Base-by-base conservation (phyloP, 2,888 invertebrate species). In the Amphipoea oculea region DNA sequence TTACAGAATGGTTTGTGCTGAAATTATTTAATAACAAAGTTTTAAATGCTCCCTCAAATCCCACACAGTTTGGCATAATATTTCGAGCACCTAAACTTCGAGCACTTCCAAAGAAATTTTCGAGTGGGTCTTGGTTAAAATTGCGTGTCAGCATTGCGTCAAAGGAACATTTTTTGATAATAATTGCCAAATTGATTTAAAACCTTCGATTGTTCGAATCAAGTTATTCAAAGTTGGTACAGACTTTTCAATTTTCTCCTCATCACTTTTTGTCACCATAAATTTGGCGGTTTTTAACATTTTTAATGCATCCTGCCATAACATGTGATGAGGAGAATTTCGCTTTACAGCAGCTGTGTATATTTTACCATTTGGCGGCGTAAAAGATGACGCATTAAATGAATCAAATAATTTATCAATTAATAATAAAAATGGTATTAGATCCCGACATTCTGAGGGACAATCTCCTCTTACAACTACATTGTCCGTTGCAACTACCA, bases 171-270 rank as follows among this genome's bases (percentile, higher is more conserved):
- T 73, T 73, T 54, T 66, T 54, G 1, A 23, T 54, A 73, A 66
- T 66, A 66, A 66, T 42, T 73, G 73, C 51, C 73, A 40, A 40
- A 73, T 73, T 48, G 40, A 73, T 73, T 62, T 72, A 72, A 72
- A 72, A 45, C n/a, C 42, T 42, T 42, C 42, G 42, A 42, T 42
- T 42, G 6, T 42, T 42, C 42, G 60, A 42, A 42, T 42, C 42
- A 42, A 42, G 7, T 62, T 72, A 72, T 42, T 72, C 20, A 48
- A 29, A 36, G 36, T 36, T 36, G 36, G 36, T 36, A 36, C 36
- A 36, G 36, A 36, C 36, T 36, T 36, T 36, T 36, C 2, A 36
- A 36, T 36, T 36, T 36, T 36, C 36, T 73, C 63, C 36, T 63
- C 66, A 74, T 74, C 54, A 23, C 65, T 74, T 54, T 65, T 66